Evolutionary conservation across 2,113 vertebrate genomes (phyloP), one percentile per base, ranked within the genome.

Genomic region (Notothenia coriiceps): DNA sequence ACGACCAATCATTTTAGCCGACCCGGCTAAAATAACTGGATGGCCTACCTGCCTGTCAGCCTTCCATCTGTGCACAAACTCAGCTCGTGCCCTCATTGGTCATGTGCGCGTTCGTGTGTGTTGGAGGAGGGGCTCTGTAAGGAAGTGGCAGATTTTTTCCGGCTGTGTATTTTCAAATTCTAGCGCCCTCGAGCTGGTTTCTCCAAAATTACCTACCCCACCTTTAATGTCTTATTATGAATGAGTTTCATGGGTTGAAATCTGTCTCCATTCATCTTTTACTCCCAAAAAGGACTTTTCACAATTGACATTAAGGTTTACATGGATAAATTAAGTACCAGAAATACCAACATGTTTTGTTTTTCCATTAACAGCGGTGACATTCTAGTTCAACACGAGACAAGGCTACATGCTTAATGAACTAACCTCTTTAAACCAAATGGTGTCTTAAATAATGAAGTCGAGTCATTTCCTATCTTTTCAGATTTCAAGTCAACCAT

Each of bases 331-430:
- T 20, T 7, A 5, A 18, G 12, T 50, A 22, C 22, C 22, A 22
- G 22, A 43, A 51, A 59, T 17, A 20, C 6, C 60, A 47, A 70
- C 20, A 6, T 47, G 22, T 40, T 40, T 9, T 79, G 43, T 62
- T 47, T 70, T 56, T 40, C 11, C 14, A 43, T 71, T 54, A 66
- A 65, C 50, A 0, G 49, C 49, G 40, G 40, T 44, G 47, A 51
- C 0, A 0, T 69, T 4, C 66, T 44, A n/a, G 46, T 51, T 54
- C 0, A 22, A 44, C 40, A 43, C 18, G 71, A 59, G 10, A 70
- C 20, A 25, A 43, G 17, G 55, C 50, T 63, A 14, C 49, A 33
- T 44, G 65, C 60, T 83, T 82, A 70, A 82, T 74, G 51, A 68
- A 46, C 6, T 56, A 17, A 40, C 7, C 44, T 74, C 14, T 65